Base-by-base conservation (phyloP, 1,140 invertebrate genomes). In the Orchesella cincta region DNA sequence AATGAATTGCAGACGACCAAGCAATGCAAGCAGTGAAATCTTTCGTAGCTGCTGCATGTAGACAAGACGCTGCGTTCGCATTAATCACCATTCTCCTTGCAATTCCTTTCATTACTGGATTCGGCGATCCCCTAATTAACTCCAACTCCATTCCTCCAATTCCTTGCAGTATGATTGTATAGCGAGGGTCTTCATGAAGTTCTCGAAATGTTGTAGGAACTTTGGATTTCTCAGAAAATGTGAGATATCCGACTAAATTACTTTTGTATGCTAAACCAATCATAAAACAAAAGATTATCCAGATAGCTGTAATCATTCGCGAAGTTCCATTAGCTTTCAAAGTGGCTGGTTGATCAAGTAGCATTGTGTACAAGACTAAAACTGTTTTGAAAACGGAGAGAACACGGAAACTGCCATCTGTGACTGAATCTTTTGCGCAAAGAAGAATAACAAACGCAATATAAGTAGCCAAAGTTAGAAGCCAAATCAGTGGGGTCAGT, bases 251-350 rank as follows among this genome's bases (percentile, higher is more conserved):
- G 1, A 67, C 62, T 8, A 67, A n/a, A 33, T 67, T 67, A 2
- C 8, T 12, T 33, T 67, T 67, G 62, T 67, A 67, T 5, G 62
- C 62, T 31, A 18, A 12, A 3, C 62, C 62, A 18, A 67, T 31
- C 62, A 67, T 67, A 23, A 31, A 67, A 29, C 28, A 31, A 23
- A 67, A 67, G 29, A 67, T 8, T 31, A 67, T 67, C 62, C 62
- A 67, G 2, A 67, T 31, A 33, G 33, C 8, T 31, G n/a, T 67
- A 33, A 57, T 57, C 3, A 67, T 8, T 18, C 62, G 26, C 8
- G 62, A 12, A 46, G 8, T 46, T 46, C 8, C 8, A n/a, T n/a
- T n/a, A n/a, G n/a, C 62, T 67, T 31, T 67, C 2, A 31, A 33
- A 14, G 26, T 8, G 28, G n/a, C 8, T 12, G 62, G 31, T 33